phyloP scores from a whole-genome alignment of 30 jellyfish, hydroid and myxozoan species.

The Morbakka virulenta region DNA sequence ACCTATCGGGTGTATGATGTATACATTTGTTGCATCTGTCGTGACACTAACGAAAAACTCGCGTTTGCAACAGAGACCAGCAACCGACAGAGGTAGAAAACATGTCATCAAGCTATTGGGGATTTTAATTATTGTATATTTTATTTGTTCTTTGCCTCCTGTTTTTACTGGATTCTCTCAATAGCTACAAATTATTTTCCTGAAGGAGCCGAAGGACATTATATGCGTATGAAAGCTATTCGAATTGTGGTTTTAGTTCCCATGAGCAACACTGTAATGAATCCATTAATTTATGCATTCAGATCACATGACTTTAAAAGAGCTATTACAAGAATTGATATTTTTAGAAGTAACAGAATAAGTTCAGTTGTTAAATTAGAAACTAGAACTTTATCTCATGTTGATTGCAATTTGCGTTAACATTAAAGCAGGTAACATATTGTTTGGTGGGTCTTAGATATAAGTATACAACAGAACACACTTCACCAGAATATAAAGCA shows the following conservation, averaged over 20 bases:
- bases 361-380: too few species aligned
- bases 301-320: slow-evolving; percentile 47
- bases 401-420: too few species aligned
- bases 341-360: too few species aligned
- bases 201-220: slow-evolving; percentile 64
- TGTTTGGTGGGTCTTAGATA: too few species aligned
- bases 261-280: slow-evolving; percentile 54
- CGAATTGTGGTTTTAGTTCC: slow-evolving; percentile 41
- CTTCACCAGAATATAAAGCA: too few species aligned
- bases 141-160: slow-evolving; percentile 62
- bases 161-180: slow-evolving; percentile 62
- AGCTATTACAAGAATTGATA: too few species aligned
- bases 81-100: slow-evolving; percentile 2
- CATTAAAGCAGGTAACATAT: too few species aligned
- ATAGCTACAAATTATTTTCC: slow-evolving; percentile 47
- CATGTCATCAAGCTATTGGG: slow-evolving; percentile 41
- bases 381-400: too few species aligned
- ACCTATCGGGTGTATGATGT: slow-evolving; percentile 32
- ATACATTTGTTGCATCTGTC: slow-evolving; percentile 37
- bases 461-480: too few species aligned
- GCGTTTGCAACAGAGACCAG: slow-evolving; percentile 7
- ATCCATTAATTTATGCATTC: slow-evolving; percentile 65
- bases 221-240: slow-evolving; percentile 46
- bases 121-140: slow-evolving; percentile 41
- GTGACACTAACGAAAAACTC: slow-evolving; percentile 28